phyloP scores from a whole-genome alignment of 2,888 invertebrate genomes.

The Keiferia lycopersicella region DNA sequence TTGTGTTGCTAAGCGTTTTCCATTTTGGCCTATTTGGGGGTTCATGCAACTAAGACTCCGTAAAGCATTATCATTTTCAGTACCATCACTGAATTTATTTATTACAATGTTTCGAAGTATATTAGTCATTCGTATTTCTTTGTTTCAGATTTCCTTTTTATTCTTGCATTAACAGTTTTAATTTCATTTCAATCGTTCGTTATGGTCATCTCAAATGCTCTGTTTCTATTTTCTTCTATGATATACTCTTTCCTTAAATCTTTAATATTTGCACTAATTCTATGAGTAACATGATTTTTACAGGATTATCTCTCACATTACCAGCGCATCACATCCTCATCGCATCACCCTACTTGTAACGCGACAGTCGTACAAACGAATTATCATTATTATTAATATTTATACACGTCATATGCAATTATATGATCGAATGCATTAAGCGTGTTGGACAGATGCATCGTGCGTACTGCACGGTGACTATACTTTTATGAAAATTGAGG shows the following conservation, averaged over 20 bases:
- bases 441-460: slow-evolving; percentile 14
- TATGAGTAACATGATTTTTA: not conserved
- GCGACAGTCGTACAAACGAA: slow-evolving; percentile 43
- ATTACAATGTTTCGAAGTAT: no score
- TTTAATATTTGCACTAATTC: no score
- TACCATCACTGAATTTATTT: no score
- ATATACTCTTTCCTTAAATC: no score
- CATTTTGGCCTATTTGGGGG: not conserved
- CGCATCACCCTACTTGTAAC: slow-evolving; percentile 32
- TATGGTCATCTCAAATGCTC: no score
- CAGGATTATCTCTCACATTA: not conserved
- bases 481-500: not conserved
- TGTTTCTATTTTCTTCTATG: no score
- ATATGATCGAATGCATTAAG: slow-evolving; percentile 31
- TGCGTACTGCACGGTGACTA: slow-evolving; percentile 25
- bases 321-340: not conserved
- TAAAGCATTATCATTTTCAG: no score
- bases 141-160: no score
- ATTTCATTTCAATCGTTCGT: no score
- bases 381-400: slow-evolving; percentile 51
- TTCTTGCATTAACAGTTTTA: no score
- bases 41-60: not conserved
- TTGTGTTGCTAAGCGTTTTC: not conserved
- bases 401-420: slow-evolving; percentile 58
- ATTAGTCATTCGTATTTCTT: no score